phyloP scores from a whole-genome alignment of 2,888 invertebrate genomes.

The Epicampocera succincta region DNA sequence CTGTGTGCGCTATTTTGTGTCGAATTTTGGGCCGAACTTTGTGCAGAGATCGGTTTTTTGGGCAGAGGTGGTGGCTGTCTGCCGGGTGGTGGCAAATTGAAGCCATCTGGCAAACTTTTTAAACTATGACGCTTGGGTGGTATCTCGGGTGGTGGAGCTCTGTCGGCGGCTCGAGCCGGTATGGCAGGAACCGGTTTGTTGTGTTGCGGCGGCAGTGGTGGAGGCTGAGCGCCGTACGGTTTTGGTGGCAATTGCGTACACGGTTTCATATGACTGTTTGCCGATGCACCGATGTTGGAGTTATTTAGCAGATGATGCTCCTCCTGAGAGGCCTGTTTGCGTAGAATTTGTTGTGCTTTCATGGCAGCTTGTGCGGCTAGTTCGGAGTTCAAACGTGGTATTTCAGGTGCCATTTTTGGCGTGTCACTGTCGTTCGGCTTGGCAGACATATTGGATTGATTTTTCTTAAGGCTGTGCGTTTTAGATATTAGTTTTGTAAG shows the following conservation, averaged over 20 bases:
- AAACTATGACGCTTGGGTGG: conserved; percentile 81
- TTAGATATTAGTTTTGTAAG: neutral
- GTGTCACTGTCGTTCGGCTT: conserved; percentile 74
- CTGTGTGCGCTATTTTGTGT: conserved; percentile 79
- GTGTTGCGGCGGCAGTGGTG: conserved; percentile 74
- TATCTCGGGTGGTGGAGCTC: conserved; percentile 80
- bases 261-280: conserved; percentile 50
- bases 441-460: conserved; percentile 73
- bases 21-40: conserved; percentile 73
- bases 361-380: conserved; percentile 81
- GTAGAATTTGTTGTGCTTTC: conserved; percentile 80
- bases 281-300: neutral
- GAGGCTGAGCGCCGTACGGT: conserved; percentile 72
- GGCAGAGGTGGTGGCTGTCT: conserved; percentile 81
- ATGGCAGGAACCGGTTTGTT: conserved; percentile 80
- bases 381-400: conserved; percentile 80
- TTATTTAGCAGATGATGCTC: conserved; percentile 61
- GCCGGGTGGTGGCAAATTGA: conserved; percentile 78
- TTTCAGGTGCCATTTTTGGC: conserved; percentile 79
- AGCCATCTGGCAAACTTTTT: conserved; percentile 78
- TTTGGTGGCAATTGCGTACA: conserved; percentile 71
- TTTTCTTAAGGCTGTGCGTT: conserved; percentile 52
- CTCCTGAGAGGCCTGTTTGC: conserved; percentile 78
- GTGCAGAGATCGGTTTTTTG: conserved; percentile 78
- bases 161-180: conserved; percentile 79